Percentiles rank a stretch among this genome's conserved stretches.
Evolutionary conservation across 2,888 invertebrate genomes (phyloP).

Genomic region (Philhelius pedissequus): DNA sequence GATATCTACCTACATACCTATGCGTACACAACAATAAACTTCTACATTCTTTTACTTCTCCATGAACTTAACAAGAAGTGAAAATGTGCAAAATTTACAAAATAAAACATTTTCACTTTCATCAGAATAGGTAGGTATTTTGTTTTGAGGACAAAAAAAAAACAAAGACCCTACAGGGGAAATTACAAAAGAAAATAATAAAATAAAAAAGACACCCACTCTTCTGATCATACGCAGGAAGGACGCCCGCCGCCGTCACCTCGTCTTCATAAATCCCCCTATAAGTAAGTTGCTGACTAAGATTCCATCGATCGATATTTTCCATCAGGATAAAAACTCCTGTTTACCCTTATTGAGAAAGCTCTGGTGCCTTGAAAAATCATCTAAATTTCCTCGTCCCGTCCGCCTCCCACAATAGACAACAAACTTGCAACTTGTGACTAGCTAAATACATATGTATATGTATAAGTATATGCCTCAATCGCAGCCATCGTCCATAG

Average conservation of each 20-base stretch:
- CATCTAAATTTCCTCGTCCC: not conserved
- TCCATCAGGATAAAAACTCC: conserved; percentile 55
- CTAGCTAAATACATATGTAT: conserved; percentile 13
- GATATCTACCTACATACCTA: conserved; percentile 2
- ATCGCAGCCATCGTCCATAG: not conserved
- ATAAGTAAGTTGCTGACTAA: not conserved
- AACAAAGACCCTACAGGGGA: conserved; percentile 46
- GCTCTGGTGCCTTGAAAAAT: conserved; percentile 21
- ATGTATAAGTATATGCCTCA: no score
- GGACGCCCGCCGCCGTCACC: no score
- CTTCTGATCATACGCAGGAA: not conserved
- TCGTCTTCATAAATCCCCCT: not conserved
- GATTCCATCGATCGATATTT: conserved; percentile 56
- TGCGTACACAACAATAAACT: not conserved
- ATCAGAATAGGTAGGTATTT: not conserved
- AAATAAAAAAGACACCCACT: conserved; percentile 11
- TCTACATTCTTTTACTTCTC: not conserved
- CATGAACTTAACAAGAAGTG: conserved; percentile 46
- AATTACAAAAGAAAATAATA: conserved; percentile 48
- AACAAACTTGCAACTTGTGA: conserved; percentile 39
- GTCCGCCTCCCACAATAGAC: conserved; percentile 11
- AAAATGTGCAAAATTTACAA: conserved; percentile 30
- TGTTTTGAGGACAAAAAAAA: not conserved
- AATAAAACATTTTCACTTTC: conserved; percentile 54
- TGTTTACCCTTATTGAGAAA: conserved; percentile 31